These are phyloP conservation scores for Malaclemys terrapin DNA, from an alignment of 2,113 vertebrate species.

Conservation along the genomic window DNA sequence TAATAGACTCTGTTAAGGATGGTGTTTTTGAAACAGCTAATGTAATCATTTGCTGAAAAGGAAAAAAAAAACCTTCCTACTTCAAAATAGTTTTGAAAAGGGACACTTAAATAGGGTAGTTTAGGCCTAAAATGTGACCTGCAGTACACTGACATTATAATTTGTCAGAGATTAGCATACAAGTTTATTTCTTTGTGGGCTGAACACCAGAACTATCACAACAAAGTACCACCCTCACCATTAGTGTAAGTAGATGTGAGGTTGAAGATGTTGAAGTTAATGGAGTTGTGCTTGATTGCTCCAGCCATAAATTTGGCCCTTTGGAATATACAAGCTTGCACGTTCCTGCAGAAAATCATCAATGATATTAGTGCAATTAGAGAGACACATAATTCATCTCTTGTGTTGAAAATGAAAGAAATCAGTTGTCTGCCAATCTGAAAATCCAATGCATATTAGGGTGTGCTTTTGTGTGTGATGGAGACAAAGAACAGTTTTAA, in stretches of 20 bases:
- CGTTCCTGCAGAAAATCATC: neutral
- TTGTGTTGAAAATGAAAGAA: neutral
- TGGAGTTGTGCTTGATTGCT: neutral
- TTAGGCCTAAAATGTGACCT: neutral
- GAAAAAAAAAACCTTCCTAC: neutral
- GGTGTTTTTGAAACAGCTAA: neutral
- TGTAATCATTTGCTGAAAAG: rapidly evolving
- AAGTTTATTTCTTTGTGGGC: neutral
- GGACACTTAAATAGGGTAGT: rapidly evolving
- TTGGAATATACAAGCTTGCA: neutral
- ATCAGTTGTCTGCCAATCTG: neutral
- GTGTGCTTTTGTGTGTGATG: neutral
- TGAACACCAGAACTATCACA: neutral
- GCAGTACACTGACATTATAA: neutral
- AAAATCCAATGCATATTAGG: neutral
- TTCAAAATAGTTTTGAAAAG: neutral
- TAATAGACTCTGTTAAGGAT: neutral
- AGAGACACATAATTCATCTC: neutral
- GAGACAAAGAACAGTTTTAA: neutral
- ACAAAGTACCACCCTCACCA: neutral
- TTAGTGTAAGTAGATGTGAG: neutral
- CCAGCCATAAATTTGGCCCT: neutral
- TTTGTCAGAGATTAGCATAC: rapidly evolving
- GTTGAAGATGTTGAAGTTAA: neutral
- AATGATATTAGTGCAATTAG: neutral